Evolutionary conservation across 2,113 vertebrate species (phyloP), one percentile per base, ranked within the genome.

Genomic region (human): DNA sequence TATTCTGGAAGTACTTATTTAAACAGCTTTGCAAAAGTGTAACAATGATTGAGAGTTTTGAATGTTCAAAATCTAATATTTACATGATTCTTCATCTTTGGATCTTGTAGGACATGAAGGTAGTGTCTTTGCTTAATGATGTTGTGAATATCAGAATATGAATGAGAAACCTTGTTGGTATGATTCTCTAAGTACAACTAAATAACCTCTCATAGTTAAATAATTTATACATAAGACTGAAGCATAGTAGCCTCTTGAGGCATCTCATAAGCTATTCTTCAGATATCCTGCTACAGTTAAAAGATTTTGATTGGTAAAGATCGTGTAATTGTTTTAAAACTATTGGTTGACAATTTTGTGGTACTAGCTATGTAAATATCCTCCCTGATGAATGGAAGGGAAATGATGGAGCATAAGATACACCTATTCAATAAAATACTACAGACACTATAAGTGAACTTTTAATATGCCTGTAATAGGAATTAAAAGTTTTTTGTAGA

Each of bases 241-340:
- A 93, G 32, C 3, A 50, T 57, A 40, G 7, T 64, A 27, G 22
- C 61, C 75, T 83, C 59, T 35, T 59, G 32, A 79, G 75, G 50
- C 13, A 40, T 38, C 64, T 52, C 22, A 50, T 64, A 40, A 90
- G 25, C 64, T 86, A 20, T 55, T 81, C 68, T 92, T 70, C 55
- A 83, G 57, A 89, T 75, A 80, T 85, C 66, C 40, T 76, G 50
- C 86, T 59, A 43, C 38, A 90, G 89, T 93, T 59, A 61, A 68
- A 80, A 55, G 18, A 70, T 61, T 92, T 64, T 76, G 11, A 93
- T 88, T 70, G 45, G 59, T 82, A 32, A 76, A 92, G 75, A 86
- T 92, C 40, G 4, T 75, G 13, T 48, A 85, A 82, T 86, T 91
- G 52, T 52, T 95, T 93, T 57, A 45, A 97, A 97, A 89, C 43